phyloP scores from a whole-genome alignment of 1,140 invertebrate species.

The Drosophila orena region DNA sequence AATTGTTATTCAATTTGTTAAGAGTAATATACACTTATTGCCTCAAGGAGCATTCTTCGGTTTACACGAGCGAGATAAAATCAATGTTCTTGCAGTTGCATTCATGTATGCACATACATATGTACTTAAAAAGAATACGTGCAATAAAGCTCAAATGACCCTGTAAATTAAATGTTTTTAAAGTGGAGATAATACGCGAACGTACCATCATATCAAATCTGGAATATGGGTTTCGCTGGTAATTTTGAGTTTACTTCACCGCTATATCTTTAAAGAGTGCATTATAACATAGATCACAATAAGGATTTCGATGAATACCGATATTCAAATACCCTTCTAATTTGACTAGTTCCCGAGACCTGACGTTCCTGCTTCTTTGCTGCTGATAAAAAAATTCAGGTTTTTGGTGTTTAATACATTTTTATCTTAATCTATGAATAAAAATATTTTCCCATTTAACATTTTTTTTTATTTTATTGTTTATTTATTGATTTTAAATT shows the following conservation, averaged over 20 bases:
- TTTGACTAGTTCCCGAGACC: no score
- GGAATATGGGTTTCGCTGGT: no score
- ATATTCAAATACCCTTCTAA: background rate
- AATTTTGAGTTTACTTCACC: background rate
- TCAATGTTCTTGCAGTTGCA: slow-evolving; percentile 25
- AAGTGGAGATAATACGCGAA: no score
- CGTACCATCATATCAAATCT: no score
- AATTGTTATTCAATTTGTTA: slow-evolving; percentile 73
- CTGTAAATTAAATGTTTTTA: background rate
- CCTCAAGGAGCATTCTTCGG: slow-evolving; percentile 11
- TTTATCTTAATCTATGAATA: no score
- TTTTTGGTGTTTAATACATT: no score
- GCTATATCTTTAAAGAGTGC: background rate
- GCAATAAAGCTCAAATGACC: slow-evolving; percentile 64
- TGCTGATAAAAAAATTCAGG: no score
- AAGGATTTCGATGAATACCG: no score
- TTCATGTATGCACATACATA: slow-evolving; percentile 1
- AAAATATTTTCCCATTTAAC: no score
- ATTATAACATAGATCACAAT: background rate
- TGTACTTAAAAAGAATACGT: slow-evolving; percentile 25
- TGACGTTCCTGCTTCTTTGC: no score
- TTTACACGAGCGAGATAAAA: slow-evolving; percentile 5
- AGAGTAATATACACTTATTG: slow-evolving; percentile 43
- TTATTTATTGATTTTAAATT: no score
- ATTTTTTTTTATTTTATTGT: no score